phyloP scores from a whole-genome alignment of 2,113 vertebrate species.

The Sinocyclocheilus maitianheensis region DNA sequence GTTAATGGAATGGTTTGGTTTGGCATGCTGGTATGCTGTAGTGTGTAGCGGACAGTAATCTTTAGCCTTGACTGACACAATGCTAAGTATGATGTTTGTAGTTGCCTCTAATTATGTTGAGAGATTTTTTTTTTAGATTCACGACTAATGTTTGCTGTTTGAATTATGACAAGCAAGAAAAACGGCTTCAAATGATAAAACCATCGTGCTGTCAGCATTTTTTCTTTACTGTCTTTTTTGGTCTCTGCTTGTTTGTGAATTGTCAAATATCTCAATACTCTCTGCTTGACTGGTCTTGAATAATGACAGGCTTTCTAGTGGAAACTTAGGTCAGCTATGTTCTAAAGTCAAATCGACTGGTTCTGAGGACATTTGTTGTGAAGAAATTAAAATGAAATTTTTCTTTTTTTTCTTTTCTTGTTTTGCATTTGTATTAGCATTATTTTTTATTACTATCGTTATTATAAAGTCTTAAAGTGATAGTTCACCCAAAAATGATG shows the following conservation, averaged over 20 bases:
- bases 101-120: neutral
- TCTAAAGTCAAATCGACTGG: neutral
- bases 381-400: slow-evolving; percentile 1
- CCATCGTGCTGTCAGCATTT: neutral
- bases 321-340: slow-evolving; percentile 44
- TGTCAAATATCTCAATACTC: neutral
- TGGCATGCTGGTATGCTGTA: neutral
- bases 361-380: slow-evolving; percentile 42
- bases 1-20: neutral
- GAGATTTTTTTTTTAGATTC: neutral
- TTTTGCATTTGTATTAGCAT: neutral
- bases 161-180: neutral
- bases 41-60: neutral
- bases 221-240: neutral
- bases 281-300: slow-evolving; percentile 50
- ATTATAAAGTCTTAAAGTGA: neutral
- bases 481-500: too few species aligned
- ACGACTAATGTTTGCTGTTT: neutral
- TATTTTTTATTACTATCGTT: neutral
- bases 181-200: neutral
- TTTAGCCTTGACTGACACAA: neutral
- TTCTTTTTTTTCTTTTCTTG: neutral
- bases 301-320: slow-evolving; percentile 53
- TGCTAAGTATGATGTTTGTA: neutral
- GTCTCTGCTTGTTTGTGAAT: neutral